Base-by-base conservation (phyloP, 2,797 vertebrate genomes). In the Alectoris magna region DNA sequence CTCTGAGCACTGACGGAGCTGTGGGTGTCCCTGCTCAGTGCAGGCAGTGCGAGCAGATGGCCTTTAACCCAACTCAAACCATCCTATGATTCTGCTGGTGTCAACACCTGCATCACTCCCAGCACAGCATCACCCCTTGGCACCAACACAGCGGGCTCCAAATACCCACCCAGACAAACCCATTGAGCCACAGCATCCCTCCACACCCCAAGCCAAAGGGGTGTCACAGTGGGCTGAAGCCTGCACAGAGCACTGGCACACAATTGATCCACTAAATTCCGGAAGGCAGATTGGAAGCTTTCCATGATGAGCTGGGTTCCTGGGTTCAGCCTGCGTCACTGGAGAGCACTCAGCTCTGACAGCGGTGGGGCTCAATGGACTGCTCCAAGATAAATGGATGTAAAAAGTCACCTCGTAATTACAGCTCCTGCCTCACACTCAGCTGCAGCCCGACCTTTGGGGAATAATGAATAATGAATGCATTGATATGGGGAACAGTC, bases 401-500 rank as follows among this genome's bases (percentile, higher is more conserved):
- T 83, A 6, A 84, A 95, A 94, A 74, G 77, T 88, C 93, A 88
- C 70, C 85, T 44, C 48, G 59, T 70, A 91, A 95, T 92, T 90
- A 88, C 58, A 83, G 83, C 36, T 73, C n/a, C 70, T 88, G 59
- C 51, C 81, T 60, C 77, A 72, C 76, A 86, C 58, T 63, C 94
- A 90, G 87, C 87, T 88, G 83, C 82, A 81, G 63, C 24, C 2
- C 90, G 68, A 90, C 90, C 91, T 95, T 91, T 86, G 76, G 76
- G 56, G 80, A 93, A 76, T 41, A 91, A 88, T 41, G 74, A 96
- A 69, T 89, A 92, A 95, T 46, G 79, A 92, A 95, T 46, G 79
- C 78, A 77, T 66, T 1, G 0, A 27, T 19, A 51, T 64, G 56
- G 76, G 80, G 73, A 82, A 21, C 2, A 39, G 55, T 60, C 64